phyloP scores from a whole-genome alignment of 2,113 vertebrate species.

The Sceloporus tristichus region DNA sequence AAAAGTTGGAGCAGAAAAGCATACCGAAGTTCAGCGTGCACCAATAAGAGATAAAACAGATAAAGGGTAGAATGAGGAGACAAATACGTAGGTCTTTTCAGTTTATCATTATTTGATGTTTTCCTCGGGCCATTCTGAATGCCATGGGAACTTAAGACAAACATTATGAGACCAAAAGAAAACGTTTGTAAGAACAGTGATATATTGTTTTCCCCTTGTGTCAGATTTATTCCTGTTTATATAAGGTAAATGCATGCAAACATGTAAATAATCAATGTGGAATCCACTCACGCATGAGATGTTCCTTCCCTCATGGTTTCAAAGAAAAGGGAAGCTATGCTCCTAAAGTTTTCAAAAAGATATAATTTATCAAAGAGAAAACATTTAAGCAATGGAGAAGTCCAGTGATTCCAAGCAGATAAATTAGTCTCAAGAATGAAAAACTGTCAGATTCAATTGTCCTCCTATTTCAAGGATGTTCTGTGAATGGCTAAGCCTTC shows the following conservation, averaged over 20 bases:
- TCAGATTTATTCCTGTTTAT: slow-evolving; percentile 4
- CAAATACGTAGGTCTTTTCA: background rate
- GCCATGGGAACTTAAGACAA: background rate
- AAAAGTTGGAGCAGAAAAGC: background rate
- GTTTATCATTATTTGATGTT: background rate
- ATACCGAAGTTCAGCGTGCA: background rate
- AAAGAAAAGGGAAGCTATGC: background rate
- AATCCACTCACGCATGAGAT: background rate
- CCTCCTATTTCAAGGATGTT: background rate
- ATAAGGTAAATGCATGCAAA: slow-evolving; percentile 6
- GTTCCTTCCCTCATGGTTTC: background rate
- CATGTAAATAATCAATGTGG: background rate
- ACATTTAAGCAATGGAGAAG: background rate
- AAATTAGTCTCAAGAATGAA: slow-evolving; percentile 23
- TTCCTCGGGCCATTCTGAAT: slow-evolving; percentile 1
- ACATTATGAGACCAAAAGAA: background rate
- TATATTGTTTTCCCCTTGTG: background rate
- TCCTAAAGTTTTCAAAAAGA: background rate
- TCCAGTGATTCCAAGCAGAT: slow-evolving; percentile 20
- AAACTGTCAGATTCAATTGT: background rate
- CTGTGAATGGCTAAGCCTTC: background rate
- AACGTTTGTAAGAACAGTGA: background rate
- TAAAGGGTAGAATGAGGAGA: background rate
- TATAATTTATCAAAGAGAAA: slow-evolving; percentile 26
- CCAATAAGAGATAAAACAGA: background rate